Base-by-base conservation (phyloP, 2,888 invertebrate genomes). In the Suillia variegata region DNA sequence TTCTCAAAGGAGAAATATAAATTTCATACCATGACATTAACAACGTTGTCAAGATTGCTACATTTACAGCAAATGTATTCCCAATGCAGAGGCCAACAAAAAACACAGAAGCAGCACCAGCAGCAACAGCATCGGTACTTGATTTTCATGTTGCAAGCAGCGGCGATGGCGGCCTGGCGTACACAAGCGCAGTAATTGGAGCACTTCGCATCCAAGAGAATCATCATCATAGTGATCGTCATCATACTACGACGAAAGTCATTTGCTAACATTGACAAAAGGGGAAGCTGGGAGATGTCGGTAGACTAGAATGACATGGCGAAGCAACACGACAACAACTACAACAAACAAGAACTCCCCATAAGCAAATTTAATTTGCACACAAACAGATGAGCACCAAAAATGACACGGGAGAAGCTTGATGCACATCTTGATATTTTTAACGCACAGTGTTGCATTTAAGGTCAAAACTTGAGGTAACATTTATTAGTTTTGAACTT, bases 291-390 rank as follows among this genome's bases (percentile, higher is more conserved):
- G 54, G 45, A 59, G 26, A 26, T 5, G 6, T 10, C 6, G 10
- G 26, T 10, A 6, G 26, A 26, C 26, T 26, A 5, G 26, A 26
- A 10, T 26, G 6, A 10, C 5, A 10, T 26, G 26, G 5, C 26
- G 26, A 26, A 10, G 5, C 26, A 10, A 51, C 51, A 13, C 38
- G 38, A 38, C 6, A 5, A 12, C 6, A 31, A 12, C 31, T 8
- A 34, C 45, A 52, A 33, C 58, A 52, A 62, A 48, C 24, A 31
- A 18, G 18, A 13, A 34, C 26, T 51, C 54, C 48, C 54, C 47
- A 51, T 51, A 53, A 59, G 51, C 18, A 64, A 61, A 64, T 58
- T 61, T 51, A 59, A 63, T 59, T 64, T 61, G 26, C 59, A 31
- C 53, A 51, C 51, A 58, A 61, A 58, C 56, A 62, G 54, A 62